Evolutionary conservation across 2,888 invertebrate species (phyloP).

Genomic region (Polietes domitor): DNA sequence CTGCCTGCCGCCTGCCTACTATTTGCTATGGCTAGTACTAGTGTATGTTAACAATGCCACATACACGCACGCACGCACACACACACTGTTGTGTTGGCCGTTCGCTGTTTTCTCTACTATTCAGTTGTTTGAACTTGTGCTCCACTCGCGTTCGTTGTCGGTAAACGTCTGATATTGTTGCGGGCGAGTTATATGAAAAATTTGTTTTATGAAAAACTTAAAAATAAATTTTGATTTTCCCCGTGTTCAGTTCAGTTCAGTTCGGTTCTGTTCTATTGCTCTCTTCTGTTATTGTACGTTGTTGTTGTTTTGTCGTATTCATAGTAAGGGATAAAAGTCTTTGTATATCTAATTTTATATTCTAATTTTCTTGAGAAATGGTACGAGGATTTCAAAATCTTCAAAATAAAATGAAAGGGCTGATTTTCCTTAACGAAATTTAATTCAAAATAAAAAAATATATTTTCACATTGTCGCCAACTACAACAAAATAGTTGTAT

Average conservation of each 20-base stretch:
- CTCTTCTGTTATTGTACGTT: conserved; percentile 19
- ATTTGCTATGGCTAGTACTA: background rate
- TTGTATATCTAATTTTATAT: too few relatives aligned
- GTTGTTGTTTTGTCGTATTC: background rate
- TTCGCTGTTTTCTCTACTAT: conserved; percentile 17
- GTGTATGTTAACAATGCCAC: background rate
- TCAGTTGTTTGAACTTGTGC: conserved; percentile 55
- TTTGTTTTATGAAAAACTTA: conserved; percentile 54
- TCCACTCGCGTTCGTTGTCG: conserved; percentile 62
- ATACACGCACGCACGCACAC: background rate
- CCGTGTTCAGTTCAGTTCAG: conserved; percentile 28
- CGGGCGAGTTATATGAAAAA: conserved; percentile 62
- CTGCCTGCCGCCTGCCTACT: background rate
- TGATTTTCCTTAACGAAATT: too few relatives aligned
- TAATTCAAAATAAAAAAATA: too few relatives aligned
- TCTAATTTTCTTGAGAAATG: too few relatives aligned
- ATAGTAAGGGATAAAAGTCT: too few relatives aligned
- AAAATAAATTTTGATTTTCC: conserved; percentile 57
- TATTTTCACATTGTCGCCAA: too few relatives aligned
- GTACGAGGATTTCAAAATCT: too few relatives aligned
- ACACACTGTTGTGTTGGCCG: background rate
- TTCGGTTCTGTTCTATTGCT: conserved; percentile 31
- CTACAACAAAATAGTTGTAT: too few relatives aligned
- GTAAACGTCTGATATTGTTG: conserved; percentile 57
- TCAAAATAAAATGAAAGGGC: too few relatives aligned